Base-by-base conservation (phyloP, 2,888 invertebrate species). In the Cerastis leucographa region DNA sequence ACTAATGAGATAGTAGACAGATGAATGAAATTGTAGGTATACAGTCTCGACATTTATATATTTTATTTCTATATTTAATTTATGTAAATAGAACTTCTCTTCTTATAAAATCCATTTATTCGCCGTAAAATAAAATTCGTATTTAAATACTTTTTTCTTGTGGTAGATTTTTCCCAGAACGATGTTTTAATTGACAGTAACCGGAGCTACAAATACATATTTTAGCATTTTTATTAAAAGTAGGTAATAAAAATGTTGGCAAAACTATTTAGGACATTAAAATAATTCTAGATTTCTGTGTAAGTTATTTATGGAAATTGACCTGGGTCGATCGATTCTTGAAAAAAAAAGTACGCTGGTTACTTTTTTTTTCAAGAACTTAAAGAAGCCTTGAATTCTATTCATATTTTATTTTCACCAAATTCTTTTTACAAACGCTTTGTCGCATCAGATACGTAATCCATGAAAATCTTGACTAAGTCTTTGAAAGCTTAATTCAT, bases 61-160 rank as follows among this genome's bases (percentile, higher is more conserved):
- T 64, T 46, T 29, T 78, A 35, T 65, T 5, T n/a, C n/a, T 61
- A n/a, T 17, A 61, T n/a, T 59, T 54, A 56, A 82, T 56, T 64
- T 76, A 82, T 82, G 76, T 56, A 76, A 79, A 75, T 68, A 67
- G 29, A 22, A 35, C 40, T 42, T 62, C 44, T 81, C 14, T 29
- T 81, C 14, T 29, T n/a, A 19, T 61, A 29, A 51, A 66, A 64
- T 9, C 25, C 9, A 68, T 2, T 42, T 35, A 54, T 29, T 25
- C 46, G 14, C 42, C 14, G 25, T 67, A 42, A 56, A 67, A 76
- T 42, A 56, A 42, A 67, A 49, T 25, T 51, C 14, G 0, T 14
- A 44, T 44, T 40, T 35, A 56, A 82, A 14, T 35, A 44, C 12
- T 29, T 42, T 79, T 62, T 75, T 62, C 8, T 19, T 65, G 11